A percentile compares a stretch with the other conserved stretches of the same genome.
Evolutionary conservation across 1,140 invertebrate species (phyloP).

Genomic region (Meloidogyne hapla): DNA sequence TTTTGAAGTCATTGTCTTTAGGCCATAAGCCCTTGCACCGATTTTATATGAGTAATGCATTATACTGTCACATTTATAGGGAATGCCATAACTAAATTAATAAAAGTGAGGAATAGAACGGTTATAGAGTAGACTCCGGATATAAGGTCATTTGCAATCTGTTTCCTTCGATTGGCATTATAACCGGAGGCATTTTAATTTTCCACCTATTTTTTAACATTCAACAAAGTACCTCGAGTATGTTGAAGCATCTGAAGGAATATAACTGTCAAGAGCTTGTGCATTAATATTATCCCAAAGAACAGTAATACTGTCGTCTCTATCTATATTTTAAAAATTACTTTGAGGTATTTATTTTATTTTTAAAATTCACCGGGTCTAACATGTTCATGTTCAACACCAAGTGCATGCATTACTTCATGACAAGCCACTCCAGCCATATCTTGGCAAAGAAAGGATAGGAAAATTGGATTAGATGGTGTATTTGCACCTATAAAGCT

Average conservation of each 20-base stretch:
- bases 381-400: slow-evolving; percentile 69
- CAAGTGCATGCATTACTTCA: slow-evolving; percentile 52
- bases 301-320: slow-evolving; percentile 67
- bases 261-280: slow-evolving; percentile 29
- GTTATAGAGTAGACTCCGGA: neutral
- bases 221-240: neutral
- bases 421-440: slow-evolving; percentile 64
- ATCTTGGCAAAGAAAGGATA: slow-evolving; percentile 40
- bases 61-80: slow-evolving; percentile 53
- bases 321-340: slow-evolving; percentile 65
- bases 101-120: neutral
- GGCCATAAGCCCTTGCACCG: slow-evolving; percentile 14
- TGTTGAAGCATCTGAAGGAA: neutral
- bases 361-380: slow-evolving; percentile 42
- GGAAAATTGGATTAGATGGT: slow-evolving; percentile 55
- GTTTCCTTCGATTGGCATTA: neutral
- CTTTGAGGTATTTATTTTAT: neutral
- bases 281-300: slow-evolving; percentile 68
- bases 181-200: too few relatives aligned
- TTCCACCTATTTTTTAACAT: too few relatives aligned
- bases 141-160: too few relatives aligned
- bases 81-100: slow-evolving; percentile 47
- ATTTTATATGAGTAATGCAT: slow-evolving; percentile 52
- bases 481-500: slow-evolving; percentile 46
- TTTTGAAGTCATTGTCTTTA: slow-evolving; percentile 55